Base-by-base conservation (phyloP, 2,797 vertebrate genomes). In the Prionace glauca region DNA sequence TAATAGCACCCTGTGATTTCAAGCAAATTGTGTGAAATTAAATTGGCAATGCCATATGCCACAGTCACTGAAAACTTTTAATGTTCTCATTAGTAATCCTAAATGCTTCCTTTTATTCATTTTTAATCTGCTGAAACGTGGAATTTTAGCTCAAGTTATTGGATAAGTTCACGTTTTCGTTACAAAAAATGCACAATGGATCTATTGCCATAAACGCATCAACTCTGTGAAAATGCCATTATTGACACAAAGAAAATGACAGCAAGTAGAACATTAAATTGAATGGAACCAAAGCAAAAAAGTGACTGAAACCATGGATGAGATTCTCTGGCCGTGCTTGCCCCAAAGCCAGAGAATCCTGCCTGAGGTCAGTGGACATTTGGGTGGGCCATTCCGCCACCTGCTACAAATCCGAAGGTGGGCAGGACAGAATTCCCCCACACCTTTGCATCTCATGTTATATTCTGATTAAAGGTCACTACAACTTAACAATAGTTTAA, bases 201-300 rank as follows among this genome's bases (percentile, higher is more conserved):
- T 90, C 45, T 24, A 56, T 87, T 90, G 32, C 62, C 56, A 14
- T 14, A 90, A 90, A 29, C 56, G 4, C 32, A 65, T 62, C 88
- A 65, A 91, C 29, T 16, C 56, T 91, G 14, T 32, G 32, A 9
- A 65, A 91, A 65, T 91, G 29, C 1, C 62, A 65, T 65, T 32
- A 91, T 65, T 91, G 88, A 36, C 56, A 65, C 56, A 65, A 65
- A 91, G 84, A 90, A 91, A 91, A 65, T 90, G 50, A 60, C 50
- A 90, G 4, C 18, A n/a, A 36, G 14, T 65, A 65, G 7, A 65
- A 5, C 60, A 91, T 18, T 5, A 91, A 65, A n/a, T 91, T n/a
- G 65, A 65, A 32, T 62, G 24, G 18, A 90, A 90, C 20, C 5
- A 16, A 29, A 90, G 56, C 50, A 88, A 90, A 88, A 90, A 29